phyloP scores from a whole-genome alignment of 2,888 invertebrate genomes.

The Limnephilus lunatus region DNA sequence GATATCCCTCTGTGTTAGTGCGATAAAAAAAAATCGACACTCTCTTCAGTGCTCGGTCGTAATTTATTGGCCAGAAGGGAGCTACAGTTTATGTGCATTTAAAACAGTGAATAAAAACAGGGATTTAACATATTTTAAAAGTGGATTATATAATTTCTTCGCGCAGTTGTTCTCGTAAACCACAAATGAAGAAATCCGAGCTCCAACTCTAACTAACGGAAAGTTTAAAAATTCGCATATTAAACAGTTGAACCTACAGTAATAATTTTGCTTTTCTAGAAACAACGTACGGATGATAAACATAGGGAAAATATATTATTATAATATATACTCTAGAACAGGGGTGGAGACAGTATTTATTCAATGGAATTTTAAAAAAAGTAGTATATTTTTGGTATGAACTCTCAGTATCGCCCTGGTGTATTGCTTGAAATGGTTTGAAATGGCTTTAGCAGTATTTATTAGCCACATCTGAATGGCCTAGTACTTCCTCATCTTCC shows the following conservation, averaged over 20 bases:
- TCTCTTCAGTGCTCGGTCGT: not conserved
- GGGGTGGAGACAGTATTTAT: not conserved
- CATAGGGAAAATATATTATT: not conserved
- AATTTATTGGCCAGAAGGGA: not conserved
- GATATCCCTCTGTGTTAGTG: not conserved
- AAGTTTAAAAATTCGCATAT: slow-evolving; percentile 29
- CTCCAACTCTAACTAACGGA: not conserved
- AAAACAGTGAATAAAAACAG: not conserved
- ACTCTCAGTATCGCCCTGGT: no score
- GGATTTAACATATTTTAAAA: not conserved
- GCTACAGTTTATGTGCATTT: not conserved
- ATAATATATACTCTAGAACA: not conserved
- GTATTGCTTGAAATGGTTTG: no score
- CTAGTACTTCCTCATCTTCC: no score
- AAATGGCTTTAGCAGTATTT: no score
- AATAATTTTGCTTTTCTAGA: slow-evolving; percentile 6
- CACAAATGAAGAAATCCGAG: slow-evolving; percentile 44
- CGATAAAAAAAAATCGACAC: not conserved
- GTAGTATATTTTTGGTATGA: no score
- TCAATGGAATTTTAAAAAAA: not conserved
- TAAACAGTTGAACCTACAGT: not conserved
- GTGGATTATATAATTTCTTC: not conserved
- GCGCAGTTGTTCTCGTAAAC: not conserved
- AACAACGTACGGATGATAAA: slow-evolving; percentile 4
- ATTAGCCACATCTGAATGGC: no score